Conservation (phyloP, 1,140 invertebrate species). For the Anoplophora glabripennis region DNA sequence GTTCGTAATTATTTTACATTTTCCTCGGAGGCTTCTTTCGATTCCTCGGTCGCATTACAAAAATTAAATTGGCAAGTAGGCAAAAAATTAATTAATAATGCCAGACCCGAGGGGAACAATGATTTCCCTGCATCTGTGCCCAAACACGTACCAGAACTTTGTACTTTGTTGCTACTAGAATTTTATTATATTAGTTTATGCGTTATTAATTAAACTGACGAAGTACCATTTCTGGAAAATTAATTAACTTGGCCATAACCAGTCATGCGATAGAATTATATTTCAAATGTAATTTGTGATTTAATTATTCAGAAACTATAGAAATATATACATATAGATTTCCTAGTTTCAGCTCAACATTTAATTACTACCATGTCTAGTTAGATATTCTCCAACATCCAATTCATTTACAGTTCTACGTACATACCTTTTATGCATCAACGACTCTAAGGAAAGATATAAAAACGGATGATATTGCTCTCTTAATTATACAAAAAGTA, state of each 20-base stretch:
- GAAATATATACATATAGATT: slow-evolving; percentile 1
- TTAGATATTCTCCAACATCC: too few species aligned
- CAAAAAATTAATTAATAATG: slow-evolving; percentile 3
- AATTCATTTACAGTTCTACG: too few species aligned
- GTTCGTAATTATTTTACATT: slow-evolving; percentile 11
- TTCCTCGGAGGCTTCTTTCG: slow-evolving; percentile 1
- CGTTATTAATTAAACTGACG: slow-evolving; percentile 23
- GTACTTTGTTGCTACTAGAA: too few species aligned
- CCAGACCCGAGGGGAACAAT: too few species aligned
- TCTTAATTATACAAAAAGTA: too few species aligned
- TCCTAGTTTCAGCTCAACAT: neutral
- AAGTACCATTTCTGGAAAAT: slow-evolving; percentile 24
- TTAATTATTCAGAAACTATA: slow-evolving; percentile 23
- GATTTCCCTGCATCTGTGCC: too few species aligned
- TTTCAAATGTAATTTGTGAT: slow-evolving; percentile 26
- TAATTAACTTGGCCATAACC: slow-evolving; percentile 26
- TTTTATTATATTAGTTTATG: neutral
- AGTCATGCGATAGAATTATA: slow-evolving; percentile 27
- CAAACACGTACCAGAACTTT: too few species aligned
- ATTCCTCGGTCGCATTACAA: slow-evolving; percentile 9
- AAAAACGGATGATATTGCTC: too few species aligned
- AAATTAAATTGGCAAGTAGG: slow-evolving; percentile 1
- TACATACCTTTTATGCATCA: too few species aligned
- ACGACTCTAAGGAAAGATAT: too few species aligned
- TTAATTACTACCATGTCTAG: neutral